Percentiles rank a stretch among this genome's conserved stretches.
These are phyloP conservation scores for Lymantria monacha DNA, from an alignment of 2,888 invertebrate genomes.

Conservation along the genomic window DNA sequence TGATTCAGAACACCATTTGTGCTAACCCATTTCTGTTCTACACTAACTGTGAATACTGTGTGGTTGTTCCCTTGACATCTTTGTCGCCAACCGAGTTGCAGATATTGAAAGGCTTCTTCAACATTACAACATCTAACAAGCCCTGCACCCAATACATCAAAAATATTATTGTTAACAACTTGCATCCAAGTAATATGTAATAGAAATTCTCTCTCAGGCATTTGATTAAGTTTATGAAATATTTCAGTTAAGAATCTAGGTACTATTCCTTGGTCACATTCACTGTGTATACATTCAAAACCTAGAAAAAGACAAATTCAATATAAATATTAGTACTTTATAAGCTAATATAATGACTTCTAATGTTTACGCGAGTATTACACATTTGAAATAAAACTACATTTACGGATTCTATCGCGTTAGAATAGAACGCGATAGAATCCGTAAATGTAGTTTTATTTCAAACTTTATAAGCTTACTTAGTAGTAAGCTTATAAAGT, in stretches of 20 bases:
- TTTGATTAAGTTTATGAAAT: conserved; percentile 84
- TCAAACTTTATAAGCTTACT: too few relatives aligned
- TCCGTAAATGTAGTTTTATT: too few relatives aligned
- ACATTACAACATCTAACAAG: conserved; percentile 83
- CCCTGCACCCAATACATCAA: conserved; percentile 81
- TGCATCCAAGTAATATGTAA: conserved; percentile 89
- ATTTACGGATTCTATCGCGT: too few relatives aligned
- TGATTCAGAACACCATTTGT: conserved; percentile 86
- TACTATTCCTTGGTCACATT: conserved; percentile 87
- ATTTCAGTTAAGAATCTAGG: conserved; percentile 88
- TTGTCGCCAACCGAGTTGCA: conserved; percentile 85
- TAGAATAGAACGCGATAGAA: too few relatives aligned
- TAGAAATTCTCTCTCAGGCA: conserved; percentile 84
- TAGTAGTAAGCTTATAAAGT: too few relatives aligned
- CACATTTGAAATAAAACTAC: too few relatives aligned
- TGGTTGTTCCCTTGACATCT: conserved; percentile 83
- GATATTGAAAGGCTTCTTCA: conserved; percentile 87
- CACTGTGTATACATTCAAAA: conserved; percentile 81
- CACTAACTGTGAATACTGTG: conserved; percentile 86
- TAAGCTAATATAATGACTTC: too few relatives aligned
- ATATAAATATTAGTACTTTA: background rate
- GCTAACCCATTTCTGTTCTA: conserved; percentile 88
- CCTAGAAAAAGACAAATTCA: conserved; percentile 48
- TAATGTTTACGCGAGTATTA: too few relatives aligned
- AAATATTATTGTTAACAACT: conserved; percentile 85